phyloP scores from a whole-genome alignment of 2,888 invertebrate genomes.

The Clusia tigrina region DNA sequence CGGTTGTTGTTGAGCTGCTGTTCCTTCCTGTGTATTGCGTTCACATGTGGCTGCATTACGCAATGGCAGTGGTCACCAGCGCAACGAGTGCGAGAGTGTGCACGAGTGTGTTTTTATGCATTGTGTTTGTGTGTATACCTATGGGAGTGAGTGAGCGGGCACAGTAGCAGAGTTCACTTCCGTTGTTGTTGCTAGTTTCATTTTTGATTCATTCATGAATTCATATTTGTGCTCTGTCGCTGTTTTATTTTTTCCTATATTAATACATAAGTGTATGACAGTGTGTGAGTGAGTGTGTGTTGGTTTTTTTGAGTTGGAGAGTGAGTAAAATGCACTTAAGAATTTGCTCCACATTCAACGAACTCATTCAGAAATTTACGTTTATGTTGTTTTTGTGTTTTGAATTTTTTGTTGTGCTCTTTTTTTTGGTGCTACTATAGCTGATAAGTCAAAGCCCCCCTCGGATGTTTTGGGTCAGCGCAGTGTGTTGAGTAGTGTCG shows the following conservation, averaged over 20 bases:
- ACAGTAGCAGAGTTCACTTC: conserved; percentile 44
- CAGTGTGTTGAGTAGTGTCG: conserved; percentile 9
- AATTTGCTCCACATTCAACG: conserved; percentile 53
- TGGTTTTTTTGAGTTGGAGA: neutral
- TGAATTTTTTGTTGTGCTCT: conserved; percentile 30
- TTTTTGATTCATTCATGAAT: conserved; percentile 40
- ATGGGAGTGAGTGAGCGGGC: too few relatives aligned
- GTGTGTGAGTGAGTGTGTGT: conserved; percentile 6
- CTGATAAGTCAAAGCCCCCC: conserved; percentile 1
- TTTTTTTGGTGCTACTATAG: conserved; percentile 35
- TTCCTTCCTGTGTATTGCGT: conserved; percentile 9
- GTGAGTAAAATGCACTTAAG: conserved; percentile 43
- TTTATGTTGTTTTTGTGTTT: conserved; percentile 29
- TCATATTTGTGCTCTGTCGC: conserved; percentile 27
- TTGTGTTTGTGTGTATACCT: conserved; percentile 2
- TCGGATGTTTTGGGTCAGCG: conserved; percentile 23
- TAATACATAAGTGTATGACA: neutral
- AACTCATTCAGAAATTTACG: conserved; percentile 45
- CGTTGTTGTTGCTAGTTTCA: conserved; percentile 43
- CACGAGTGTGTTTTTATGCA: conserved; percentile 1
- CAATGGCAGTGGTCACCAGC: neutral
- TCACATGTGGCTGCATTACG: conserved; percentile 5
- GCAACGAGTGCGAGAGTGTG: neutral
- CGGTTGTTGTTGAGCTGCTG: conserved; percentile 1
- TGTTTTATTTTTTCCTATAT: too few relatives aligned